Evolutionary conservation across 2,888 invertebrate species (phyloP).

Genomic region (Cephus rjabovi): DNA sequence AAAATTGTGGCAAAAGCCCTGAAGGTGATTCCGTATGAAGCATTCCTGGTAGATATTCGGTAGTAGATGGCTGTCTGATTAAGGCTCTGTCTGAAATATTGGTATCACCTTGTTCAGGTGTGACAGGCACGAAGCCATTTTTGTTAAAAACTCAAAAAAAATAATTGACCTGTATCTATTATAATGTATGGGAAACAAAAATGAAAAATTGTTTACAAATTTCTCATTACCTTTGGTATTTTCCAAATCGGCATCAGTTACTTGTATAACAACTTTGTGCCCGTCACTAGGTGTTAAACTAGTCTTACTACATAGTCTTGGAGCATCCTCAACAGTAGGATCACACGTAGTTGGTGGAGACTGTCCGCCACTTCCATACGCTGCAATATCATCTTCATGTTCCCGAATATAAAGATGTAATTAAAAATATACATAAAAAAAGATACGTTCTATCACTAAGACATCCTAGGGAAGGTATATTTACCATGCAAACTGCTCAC

Average conservation of each 20-base stretch:
- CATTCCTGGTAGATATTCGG: slow-evolving; percentile 93
- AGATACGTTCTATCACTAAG: background rate
- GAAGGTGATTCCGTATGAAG: slow-evolving; percentile 82
- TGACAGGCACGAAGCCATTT: slow-evolving; percentile 8
- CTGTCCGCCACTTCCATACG: slow-evolving; percentile 60
- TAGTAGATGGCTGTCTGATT: slow-evolving; percentile 81
- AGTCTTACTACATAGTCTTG: slow-evolving; percentile 54
- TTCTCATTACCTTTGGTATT: slow-evolving; percentile 57
- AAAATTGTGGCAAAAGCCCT: slow-evolving; percentile 84
- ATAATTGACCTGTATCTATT: background rate
- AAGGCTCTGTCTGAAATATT: slow-evolving; percentile 70
- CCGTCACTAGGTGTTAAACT: slow-evolving; percentile 58
- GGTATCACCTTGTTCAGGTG: slow-evolving; percentile 18
- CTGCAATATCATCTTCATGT: slow-evolving; percentile 53
- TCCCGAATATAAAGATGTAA: background rate
- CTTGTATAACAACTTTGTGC: slow-evolving; percentile 67
- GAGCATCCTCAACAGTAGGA: slow-evolving; percentile 46
- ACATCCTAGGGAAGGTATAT: background rate
- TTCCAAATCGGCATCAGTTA: slow-evolving; percentile 63
- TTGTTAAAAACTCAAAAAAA: background rate
- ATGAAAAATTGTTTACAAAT: background rate
- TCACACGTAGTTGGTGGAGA: slow-evolving; percentile 55
- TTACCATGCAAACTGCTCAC: slow-evolving; percentile 57
- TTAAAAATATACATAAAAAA: background rate
- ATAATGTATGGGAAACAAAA: background rate